Percentiles rank a stretch among this genome's conserved stretches.
Evolutionary conservation across 2,113 vertebrate species (phyloP).

Genomic region (Sitta europaea): DNA sequence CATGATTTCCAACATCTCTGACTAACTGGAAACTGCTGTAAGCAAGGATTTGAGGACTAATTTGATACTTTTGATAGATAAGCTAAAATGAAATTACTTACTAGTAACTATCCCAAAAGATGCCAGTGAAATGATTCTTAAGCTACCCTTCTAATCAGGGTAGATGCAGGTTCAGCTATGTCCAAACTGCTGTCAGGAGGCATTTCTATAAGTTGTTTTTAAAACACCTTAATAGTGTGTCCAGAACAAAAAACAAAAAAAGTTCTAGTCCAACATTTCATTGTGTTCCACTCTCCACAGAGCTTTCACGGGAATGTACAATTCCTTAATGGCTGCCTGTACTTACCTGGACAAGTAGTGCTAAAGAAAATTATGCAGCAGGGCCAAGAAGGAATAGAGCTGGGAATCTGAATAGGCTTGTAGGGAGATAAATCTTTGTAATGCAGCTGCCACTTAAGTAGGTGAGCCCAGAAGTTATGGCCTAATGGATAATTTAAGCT

Average conservation of each 20-base stretch:
- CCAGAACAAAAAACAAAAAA: neutral
- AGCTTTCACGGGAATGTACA: neutral
- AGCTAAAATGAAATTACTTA: neutral
- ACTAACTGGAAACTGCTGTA: neutral
- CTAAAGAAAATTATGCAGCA: neutral
- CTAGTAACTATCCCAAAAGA: neutral
- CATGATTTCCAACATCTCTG: neutral
- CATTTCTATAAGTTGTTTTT: neutral
- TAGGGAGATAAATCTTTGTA: neutral
- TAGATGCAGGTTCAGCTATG: neutral
- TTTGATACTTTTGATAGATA: neutral
- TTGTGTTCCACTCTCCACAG: neutral
- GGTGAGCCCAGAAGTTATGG: neutral
- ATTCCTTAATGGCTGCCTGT: neutral
- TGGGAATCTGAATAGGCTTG: neutral
- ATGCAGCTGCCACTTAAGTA: neutral
- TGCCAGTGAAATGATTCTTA: neutral
- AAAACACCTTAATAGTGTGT: neutral
- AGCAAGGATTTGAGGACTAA: neutral
- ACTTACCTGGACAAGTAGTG: neutral
- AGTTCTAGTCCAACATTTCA: neutral
- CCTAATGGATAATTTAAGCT: neutral
- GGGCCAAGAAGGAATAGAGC: neutral
- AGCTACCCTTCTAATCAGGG: neutral
- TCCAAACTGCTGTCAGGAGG: neutral